These are phyloP conservation scores for Gyrodactylus bullatarudis DNA, from an alignment of 1,140 invertebrate species.

Conservation along the genomic window DNA sequence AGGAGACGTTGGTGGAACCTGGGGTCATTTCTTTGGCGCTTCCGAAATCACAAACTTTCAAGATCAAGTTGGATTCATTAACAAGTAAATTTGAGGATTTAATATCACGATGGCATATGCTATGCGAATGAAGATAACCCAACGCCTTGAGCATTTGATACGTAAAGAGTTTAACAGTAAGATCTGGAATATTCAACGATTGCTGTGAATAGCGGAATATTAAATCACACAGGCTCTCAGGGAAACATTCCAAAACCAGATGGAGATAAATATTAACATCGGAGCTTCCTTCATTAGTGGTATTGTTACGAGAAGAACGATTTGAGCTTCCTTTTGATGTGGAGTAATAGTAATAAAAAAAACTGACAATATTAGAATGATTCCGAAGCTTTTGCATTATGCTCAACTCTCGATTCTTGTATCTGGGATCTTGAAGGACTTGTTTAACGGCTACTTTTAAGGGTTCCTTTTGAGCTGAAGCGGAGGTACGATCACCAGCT, in stretches of 20 bases:
- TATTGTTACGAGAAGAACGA: neutral
- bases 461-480: conserved; percentile 71
- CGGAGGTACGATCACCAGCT: neutral
- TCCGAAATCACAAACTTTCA: conserved; percentile 96
- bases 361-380: conserved; percentile 6
- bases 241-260: conserved; percentile 4
- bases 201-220: conserved; percentile 30
- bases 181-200: conserved; percentile 39
- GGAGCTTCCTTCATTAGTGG: neutral
- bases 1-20: conserved; percentile 90
- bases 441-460: conserved; percentile 97
- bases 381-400: neutral
- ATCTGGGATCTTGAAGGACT: conserved; percentile 91
- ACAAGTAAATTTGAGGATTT: conserved; percentile 92
- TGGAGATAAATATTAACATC: conserved; percentile 30
- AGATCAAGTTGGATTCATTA: conserved; percentile 71
- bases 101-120: conserved; percentile 95
- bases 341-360: conserved; percentile 3
- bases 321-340: conserved; percentile 29
- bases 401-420: conserved; percentile 24
- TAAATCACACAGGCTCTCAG: conserved; percentile 2
- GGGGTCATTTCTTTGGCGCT: conserved; percentile 83
- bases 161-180: conserved; percentile 40
- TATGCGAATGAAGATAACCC: conserved; percentile 87
- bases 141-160: conserved; percentile 95